A percentile compares a stretch with the other conserved stretches of the same genome.
Conservation (phyloP, 2,888 invertebrate genomes). For the Caradrina kadenii region DNA sequence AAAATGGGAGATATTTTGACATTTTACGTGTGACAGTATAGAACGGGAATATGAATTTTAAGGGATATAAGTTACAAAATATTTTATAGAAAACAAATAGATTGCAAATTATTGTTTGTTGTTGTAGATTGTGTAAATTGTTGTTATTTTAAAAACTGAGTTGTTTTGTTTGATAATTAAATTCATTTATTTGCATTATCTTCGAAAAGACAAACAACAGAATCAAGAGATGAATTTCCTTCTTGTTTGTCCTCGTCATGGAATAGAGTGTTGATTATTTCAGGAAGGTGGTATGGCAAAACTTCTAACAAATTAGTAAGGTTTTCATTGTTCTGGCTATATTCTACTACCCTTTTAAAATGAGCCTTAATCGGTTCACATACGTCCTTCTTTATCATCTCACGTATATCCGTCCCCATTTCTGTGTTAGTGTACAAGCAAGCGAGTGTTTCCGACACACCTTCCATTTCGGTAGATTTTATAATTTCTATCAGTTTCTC, state of each 20-base stretch:
- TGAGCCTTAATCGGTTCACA: slow-evolving; percentile 35
- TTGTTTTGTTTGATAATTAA: no score
- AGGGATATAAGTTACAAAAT: no score
- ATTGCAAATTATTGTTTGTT: no score
- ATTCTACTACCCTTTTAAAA: slow-evolving; percentile 9
- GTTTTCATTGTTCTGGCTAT: slow-evolving; percentile 53
- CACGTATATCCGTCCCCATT: slow-evolving; percentile 24
- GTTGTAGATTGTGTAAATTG: no score
- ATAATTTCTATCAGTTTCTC: slow-evolving; percentile 43
- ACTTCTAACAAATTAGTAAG: slow-evolving; percentile 41
- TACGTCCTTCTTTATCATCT: slow-evolving; percentile 39
- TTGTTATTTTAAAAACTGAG: no score
- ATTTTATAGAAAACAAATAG: no score
- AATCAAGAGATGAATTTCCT: slow-evolving; percentile 26
- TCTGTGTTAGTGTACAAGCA: slow-evolving; percentile 30
- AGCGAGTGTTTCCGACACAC: slow-evolving; percentile 25
- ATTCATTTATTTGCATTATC: no score
- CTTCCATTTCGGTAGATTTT: slow-evolving; percentile 41
- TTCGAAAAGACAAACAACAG: neutral
- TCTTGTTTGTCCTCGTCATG: neutral
- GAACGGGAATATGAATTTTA: no score
- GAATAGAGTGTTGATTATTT: slow-evolving; percentile 32
- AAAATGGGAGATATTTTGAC: no score
- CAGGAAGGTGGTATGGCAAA: slow-evolving; percentile 51
- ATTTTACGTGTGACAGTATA: no score